These are phyloP conservation scores for Exephanes ischioxanthus DNA, from an alignment of 2,888 invertebrate species.

Conservation along the genomic window DNA sequence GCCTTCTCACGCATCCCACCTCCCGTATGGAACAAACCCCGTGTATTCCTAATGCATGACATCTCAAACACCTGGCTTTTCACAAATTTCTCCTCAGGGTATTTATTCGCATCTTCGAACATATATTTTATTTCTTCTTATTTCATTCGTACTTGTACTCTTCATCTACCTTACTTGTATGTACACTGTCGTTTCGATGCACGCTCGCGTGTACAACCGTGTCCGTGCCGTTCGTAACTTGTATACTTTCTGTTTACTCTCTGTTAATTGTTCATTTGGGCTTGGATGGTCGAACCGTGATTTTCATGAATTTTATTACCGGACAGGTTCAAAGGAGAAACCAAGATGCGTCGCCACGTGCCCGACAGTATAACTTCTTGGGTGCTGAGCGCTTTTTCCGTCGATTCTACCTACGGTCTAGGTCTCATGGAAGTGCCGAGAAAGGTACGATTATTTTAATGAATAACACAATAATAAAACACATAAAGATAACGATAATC, in stretches of 20 bases:
- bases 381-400: slow-evolving; percentile 93
- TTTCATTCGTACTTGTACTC: slow-evolving; percentile 20
- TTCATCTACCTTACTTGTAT: slow-evolving; percentile 2
- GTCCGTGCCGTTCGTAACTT: slow-evolving; percentile 2
- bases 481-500: background rate
- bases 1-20: slow-evolving; percentile 95
- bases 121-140: slow-evolving; percentile 46
- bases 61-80: slow-evolving; percentile 93
- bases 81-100: slow-evolving; percentile 93
- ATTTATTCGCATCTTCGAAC: slow-evolving; percentile 80
- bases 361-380: slow-evolving; percentile 95
- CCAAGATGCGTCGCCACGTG: slow-evolving; percentile 88
- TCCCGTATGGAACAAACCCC: slow-evolving; percentile 92
- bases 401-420: slow-evolving; percentile 91
- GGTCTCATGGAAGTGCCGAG: slow-evolving; percentile 90
- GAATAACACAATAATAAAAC: background rate
- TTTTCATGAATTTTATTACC: background rate
- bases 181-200: slow-evolving; percentile 20
- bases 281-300: background rate
- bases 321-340: slow-evolving; percentile 86
- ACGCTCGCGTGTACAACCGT: slow-evolving; percentile 24
- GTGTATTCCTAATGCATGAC: slow-evolving; percentile 91
- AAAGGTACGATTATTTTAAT: slow-evolving; percentile 83
- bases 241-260: slow-evolving; percentile 6
- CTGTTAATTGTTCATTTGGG: slow-evolving; percentile 2